Base-by-base conservation (phyloP, 2,888 invertebrate species). In the Cheilosia soror region DNA sequence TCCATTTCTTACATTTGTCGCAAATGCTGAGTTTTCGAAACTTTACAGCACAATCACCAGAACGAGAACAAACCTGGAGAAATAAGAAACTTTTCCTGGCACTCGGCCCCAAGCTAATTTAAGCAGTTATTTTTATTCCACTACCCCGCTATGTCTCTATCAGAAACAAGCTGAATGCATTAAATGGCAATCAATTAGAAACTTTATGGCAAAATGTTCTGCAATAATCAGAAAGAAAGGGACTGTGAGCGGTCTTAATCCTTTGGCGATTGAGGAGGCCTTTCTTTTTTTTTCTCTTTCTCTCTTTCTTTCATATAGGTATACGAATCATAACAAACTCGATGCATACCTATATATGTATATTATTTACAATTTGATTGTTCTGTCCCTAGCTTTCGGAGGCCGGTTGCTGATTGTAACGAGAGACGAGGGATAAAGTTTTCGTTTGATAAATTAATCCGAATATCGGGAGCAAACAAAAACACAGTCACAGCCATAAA, bases 181-280 rank as follows among this genome's bases (percentile, higher is more conserved):
- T 85, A 85, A 85, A 85, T 63, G 76, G 81, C 85, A 85, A 85
- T 85, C 76, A 85, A 85, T 85, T 85, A 81, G 76, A 49, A 72
- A 81, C 76, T 81, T 85, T 85, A 85, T 81, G 80, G 63, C 76
- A 71, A 85, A 85, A 85, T 81, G 81, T 85, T 81, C 62, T 60
- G 44, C 81, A 85, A 81, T 85, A 85, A 81, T 81, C 76, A 62
- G 65, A 3, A 58, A 47, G 20, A 42, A 44, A 5, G 33, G 63
- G 7, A 6, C 11, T 3, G 20, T 72, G 77, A 71, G 53, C 37
- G 53, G 25, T 53, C 63, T 68, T 69, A 83, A 83, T 79, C 83
- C 66, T 62, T 73, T 73, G 29, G 42, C 42, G 33, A 44, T 66
- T 37, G 15, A 51, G 37, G 15, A 15, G 15, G 3, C 11, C 27